Evolutionary conservation across 1,140 invertebrate species (phyloP).

Genomic region (Melanaphis sacchari): DNA sequence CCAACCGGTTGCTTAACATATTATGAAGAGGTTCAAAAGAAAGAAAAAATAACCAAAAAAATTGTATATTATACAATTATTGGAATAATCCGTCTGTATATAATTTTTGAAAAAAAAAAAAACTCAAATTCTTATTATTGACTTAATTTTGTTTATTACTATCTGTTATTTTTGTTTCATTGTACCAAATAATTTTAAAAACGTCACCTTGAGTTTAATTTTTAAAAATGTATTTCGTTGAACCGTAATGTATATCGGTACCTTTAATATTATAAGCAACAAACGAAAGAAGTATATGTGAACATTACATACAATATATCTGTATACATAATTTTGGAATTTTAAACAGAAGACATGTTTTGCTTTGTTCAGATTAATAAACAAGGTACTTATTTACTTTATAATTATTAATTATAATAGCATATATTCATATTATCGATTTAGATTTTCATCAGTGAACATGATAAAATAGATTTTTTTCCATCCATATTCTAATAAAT

Average conservation of each 20-base stretch:
- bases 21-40: background rate
- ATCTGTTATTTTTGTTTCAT: background rate
- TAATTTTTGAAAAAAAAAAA: background rate
- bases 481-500: too few relatives aligned
- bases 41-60: background rate
- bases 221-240: background rate
- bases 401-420: too few relatives aligned
- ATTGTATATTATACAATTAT: background rate
- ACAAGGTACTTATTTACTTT: too few relatives aligned
- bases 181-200: background rate
- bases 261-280: background rate
- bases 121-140: background rate
- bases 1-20: constrained; percentile 28
- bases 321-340: too few relatives aligned
- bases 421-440: too few relatives aligned
- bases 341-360: too few relatives aligned
- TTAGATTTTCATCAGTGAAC: too few relatives aligned
- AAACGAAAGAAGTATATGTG: background rate
- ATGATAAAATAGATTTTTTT: too few relatives aligned
- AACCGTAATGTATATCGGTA: background rate
- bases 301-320: too few relatives aligned
- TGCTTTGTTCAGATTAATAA: too few relatives aligned
- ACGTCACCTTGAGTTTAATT: background rate
- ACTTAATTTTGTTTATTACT: background rate
- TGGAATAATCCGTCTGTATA: background rate